Evolutionary conservation across 37 sponge, comb jelly and placozoan species (phyloP), one percentile per base, ranked within the genome.

Genomic region (Beroe ovata): DNA sequence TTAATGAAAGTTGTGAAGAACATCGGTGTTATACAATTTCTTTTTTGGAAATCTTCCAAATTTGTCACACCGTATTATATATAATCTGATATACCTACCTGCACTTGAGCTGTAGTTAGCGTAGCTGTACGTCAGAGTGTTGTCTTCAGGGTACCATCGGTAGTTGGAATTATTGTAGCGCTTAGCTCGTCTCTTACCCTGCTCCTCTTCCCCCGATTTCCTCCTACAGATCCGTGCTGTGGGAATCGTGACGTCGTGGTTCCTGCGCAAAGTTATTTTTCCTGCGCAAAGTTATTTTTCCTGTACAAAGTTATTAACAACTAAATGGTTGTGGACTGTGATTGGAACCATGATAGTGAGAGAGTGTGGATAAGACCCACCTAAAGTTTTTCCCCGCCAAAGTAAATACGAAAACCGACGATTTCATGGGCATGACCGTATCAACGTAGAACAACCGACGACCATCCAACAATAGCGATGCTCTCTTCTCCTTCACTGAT

Each of bases 201-300:
- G n/a, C n/a, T n/a, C n/a, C 54, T 47, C 54, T 47, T 47, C 54
- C 11, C 6, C 54, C 6, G 54, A 47, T 11, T 66, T 66, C 8
- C 69, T 26, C 16, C 35, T 66, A 32, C 69, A 66, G 33, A 66
- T 66, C 2, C 69, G 69, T 1, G 69, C 32, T 3, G 69, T 66
- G 35, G 30, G 30, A 1, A 33, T 37, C 18, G 36, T 66, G 36
- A 66, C 35, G 1, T 66, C 30, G 35, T 66, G 69, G 18, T 66
- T 8, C 1, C 3, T n/a, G n/a, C n/a, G n/a, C n/a, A n/a, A n/a
- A n/a, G n/a, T n/a, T n/a, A n/a, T n/a, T n/a, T n/a, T n/a, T n/a
- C n/a, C n/a, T n/a, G n/a, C n/a, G n/a, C n/a, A n/a, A n/a, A n/a
- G n/a, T n/a, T n/a, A n/a, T n/a, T n/a, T n/a, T n/a, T n/a, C n/a